phyloP scores from a whole-genome alignment of 2,888 invertebrate genomes.

The Hirtodrosophila trivittata region DNA sequence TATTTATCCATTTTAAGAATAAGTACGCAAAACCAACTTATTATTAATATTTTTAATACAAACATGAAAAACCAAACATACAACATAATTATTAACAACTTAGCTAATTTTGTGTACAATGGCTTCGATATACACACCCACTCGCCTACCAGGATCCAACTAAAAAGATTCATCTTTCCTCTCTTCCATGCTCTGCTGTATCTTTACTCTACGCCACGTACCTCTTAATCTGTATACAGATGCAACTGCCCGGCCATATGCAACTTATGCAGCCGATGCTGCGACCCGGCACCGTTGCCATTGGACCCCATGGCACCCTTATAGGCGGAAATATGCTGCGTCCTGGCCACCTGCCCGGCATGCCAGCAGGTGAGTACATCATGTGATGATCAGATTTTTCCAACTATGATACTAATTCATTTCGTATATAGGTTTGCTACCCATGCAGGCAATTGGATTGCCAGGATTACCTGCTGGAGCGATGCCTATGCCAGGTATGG shows the following conservation, averaged over 20 bases:
- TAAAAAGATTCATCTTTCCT: conserved; percentile 50
- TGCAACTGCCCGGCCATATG: conserved; percentile 82
- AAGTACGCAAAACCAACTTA: conserved; percentile 60
- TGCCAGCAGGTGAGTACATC: conserved; percentile 82
- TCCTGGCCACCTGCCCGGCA: conserved; percentile 79
- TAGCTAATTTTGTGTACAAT: conserved; percentile 79
- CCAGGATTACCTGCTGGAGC: conserved; percentile 76
- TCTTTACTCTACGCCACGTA: conserved; percentile 40
- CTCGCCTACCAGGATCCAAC: conserved; percentile 12
- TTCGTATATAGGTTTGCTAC: conserved; percentile 78
- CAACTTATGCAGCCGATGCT: conserved; percentile 83
- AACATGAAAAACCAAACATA: conserved; percentile 41
- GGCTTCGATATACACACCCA: conserved; percentile 69
- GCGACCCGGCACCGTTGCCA: conserved; percentile 81
- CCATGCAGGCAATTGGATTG: conserved; percentile 82
- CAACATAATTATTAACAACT: conserved; percentile 71
- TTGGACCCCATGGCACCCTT: conserved; percentile 82
- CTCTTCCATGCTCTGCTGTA: conserved; percentile 74
- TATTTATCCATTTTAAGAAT: conserved; percentile 63
- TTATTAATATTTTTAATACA: conserved; percentile 65
- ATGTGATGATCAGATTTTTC: too few relatives aligned
- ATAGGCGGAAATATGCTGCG: conserved; percentile 83
- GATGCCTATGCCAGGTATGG: conserved; percentile 83
- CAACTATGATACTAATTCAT: too few relatives aligned
- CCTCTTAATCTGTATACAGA: conserved; percentile 39